Evolutionary conservation across 1,140 invertebrate genomes (phyloP).

Genomic region (Drosophila pseudoobscura): DNA sequence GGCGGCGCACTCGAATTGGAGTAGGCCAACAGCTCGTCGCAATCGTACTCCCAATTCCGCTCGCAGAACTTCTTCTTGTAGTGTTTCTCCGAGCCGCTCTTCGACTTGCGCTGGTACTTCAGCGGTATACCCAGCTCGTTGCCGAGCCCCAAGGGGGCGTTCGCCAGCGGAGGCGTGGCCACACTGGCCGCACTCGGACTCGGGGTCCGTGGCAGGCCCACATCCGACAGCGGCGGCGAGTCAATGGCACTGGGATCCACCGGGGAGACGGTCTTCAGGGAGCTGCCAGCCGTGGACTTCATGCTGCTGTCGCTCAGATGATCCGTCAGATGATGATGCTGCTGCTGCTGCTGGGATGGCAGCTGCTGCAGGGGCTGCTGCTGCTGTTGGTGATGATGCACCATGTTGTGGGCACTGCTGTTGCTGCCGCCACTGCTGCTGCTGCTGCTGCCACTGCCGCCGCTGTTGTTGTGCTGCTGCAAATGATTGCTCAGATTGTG

Average conservation of each 20-base stretch:
- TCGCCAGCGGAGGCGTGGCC: conserved; percentile 84
- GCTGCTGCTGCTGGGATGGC: conserved; percentile 41
- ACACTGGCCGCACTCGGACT: conserved; percentile 85
- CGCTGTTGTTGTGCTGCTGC: conserved; percentile 24
- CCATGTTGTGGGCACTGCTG: conserved; percentile 13
- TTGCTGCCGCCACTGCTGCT: conserved; percentile 6
- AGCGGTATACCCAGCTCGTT: conserved; percentile 82
- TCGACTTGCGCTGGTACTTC: conserved; percentile 87
- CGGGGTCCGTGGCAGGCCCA: conserved; percentile 87
- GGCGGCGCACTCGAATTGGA: conserved; percentile 70
- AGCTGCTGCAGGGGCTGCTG: conserved; percentile 15
- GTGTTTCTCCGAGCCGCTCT: conserved; percentile 86
- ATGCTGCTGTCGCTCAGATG: conserved; percentile 78
- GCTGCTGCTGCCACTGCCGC: conserved; percentile 5
- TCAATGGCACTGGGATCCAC: conserved; percentile 78
- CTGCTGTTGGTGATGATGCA: conserved; percentile 25
- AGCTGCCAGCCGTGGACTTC: conserved; percentile 61
- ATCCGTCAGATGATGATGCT: conserved; percentile 55
- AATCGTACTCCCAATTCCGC: conserved; percentile 86
- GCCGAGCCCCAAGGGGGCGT: conserved; percentile 36
- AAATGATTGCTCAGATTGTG: conserved; percentile 52
- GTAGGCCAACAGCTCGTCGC: conserved; percentile 82
- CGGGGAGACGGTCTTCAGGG: conserved; percentile 71
- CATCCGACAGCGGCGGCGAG: conserved; percentile 84
- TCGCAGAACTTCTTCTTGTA: conserved; percentile 91